Evolutionary conservation across 2,797 vertebrate genomes (phyloP).

Genomic region (Pseudomugil tenellus): DNA sequence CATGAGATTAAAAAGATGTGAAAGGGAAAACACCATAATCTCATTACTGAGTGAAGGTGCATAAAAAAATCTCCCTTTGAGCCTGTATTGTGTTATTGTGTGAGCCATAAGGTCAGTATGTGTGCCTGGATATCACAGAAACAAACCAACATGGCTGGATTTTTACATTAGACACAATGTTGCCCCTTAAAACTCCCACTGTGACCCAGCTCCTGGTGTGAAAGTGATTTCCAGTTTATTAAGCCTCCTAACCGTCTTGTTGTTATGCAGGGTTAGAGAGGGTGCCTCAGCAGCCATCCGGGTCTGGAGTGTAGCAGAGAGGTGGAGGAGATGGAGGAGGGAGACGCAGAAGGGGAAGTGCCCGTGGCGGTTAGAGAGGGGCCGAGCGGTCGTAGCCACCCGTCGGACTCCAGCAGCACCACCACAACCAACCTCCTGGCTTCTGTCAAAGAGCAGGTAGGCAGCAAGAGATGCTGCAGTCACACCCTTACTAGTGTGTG

Average conservation of each 20-base stretch:
- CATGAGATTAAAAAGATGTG: conserved; percentile 6
- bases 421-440: conserved; percentile 94
- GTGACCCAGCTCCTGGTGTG: neutral
- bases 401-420: conserved; percentile 78
- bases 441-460: conserved; percentile 97
- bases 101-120: conserved; percentile 15
- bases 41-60: conserved; percentile 11
- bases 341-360: conserved; percentile 70
- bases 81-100: neutral
- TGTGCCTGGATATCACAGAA: conserved; percentile 20
- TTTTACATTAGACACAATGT: no score
- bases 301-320: conserved; percentile 52
- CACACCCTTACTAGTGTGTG: conserved; percentile 24
- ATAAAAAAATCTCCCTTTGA: neutral
- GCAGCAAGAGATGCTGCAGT: conserved; percentile 29
- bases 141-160: no score
- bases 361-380: conserved; percentile 81
- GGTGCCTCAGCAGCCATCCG: conserved; percentile 55
- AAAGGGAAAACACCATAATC: neutral
- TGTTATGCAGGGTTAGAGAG: conserved; percentile 62
- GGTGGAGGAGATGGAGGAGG: conserved; percentile 90
- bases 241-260: conserved; percentile 32
- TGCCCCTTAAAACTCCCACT: no score
- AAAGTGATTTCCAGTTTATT: conserved; percentile 16
- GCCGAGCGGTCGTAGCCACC: conserved; percentile 83